Base-by-base conservation (phyloP, 1,140 invertebrate genomes). In the Macrocentrus cingulum region DNA sequence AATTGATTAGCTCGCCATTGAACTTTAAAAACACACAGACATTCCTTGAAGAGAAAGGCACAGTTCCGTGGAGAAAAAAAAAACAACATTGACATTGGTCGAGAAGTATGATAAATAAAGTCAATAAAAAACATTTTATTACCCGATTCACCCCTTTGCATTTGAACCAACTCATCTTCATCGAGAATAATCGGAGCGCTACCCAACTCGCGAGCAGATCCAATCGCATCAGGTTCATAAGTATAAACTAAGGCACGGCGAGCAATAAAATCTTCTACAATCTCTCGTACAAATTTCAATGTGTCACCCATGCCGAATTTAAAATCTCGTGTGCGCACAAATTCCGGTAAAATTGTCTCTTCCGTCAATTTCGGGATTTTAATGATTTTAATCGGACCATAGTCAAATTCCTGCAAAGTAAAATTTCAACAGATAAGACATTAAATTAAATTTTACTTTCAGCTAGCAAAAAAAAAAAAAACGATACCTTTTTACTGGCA, bases 231-330 rank as follows among this genome's bases (percentile, higher is more conserved):
- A 42, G 75, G 75, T 49, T 77, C 66, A 19, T 75, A 61, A 0
- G 75, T 77, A 62, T 79, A 80, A 60, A 77, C 69, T 2, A 80
- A 36, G 13, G 75, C 77, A 41, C 77, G 74, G 53, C 70, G 71
- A 52, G 72, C 76, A 4, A 79, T 29, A 45, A 80, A 29, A 56
- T 80, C 76, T 9, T 80, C 76, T 34, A 63, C 64, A 1, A 63
- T 51, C 22, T 77, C 67, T 25, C 75, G 60, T 3, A 77, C 52
- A 29, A 80, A 80, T 23, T 67, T 71, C 7, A 80, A 45, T 4
- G 66, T 67, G 8, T 77, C 75, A 7, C 61, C 63, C 15, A 74
- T 65, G 2, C 66, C 64, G 54, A 59, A 70, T 55, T 64, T 72
- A 7, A 68, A 64, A 44, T 53, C 62, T 13, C 65, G 52, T 2